These are phyloP conservation scores for Regulus satrapa DNA, from an alignment of 2,113 vertebrate genomes.

Conservation along the genomic window DNA sequence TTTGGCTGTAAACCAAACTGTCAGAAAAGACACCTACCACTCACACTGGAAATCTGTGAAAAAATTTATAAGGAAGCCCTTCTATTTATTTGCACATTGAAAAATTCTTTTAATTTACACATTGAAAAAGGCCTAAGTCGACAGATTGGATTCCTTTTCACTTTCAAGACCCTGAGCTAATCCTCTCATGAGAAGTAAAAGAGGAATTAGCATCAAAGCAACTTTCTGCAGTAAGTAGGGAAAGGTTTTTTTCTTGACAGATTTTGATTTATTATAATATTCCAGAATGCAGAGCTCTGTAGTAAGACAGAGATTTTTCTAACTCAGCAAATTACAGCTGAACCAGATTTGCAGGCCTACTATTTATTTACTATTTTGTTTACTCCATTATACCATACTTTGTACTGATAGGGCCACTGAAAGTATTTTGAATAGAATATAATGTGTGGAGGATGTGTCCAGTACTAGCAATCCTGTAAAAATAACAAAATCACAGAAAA, in stretches of 20 bases:
- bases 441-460: neutral
- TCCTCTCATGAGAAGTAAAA: neutral
- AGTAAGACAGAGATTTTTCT: neutral
- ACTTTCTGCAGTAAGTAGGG: neutral
- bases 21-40: neutral
- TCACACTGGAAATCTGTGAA: neutral
- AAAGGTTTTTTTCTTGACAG: neutral
- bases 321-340: neutral
- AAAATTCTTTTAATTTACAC: neutral
- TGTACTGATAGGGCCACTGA: neutral
- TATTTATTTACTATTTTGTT: neutral
- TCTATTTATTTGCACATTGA: neutral
- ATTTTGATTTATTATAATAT: neutral
- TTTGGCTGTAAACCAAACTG: neutral
- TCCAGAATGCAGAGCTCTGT: neutral
- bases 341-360: neutral
- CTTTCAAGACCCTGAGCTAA: conserved; percentile 2
- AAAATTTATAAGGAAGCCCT: neutral
- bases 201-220: conserved; percentile 15
- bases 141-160: neutral
- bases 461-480: neutral
- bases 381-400: neutral
- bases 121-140: neutral
- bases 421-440: neutral
- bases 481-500: neutral